Evolutionary conservation across 2,797 vertebrate species (phyloP).

Genomic region (Sphenodon punctatus): DNA sequence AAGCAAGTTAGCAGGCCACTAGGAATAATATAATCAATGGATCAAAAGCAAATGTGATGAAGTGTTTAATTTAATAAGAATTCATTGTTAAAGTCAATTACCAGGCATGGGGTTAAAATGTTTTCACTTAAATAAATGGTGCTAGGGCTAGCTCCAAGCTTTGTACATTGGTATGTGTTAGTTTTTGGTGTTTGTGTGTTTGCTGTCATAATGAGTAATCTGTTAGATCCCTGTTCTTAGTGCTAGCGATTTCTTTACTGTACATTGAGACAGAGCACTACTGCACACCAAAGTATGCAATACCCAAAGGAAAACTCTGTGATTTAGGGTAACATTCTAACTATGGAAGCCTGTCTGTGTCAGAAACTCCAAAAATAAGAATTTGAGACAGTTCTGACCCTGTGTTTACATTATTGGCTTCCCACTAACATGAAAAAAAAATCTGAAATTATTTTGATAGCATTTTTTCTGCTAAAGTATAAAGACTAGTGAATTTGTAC

Average conservation of each 20-base stretch:
- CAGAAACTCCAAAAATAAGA: slow-evolving; percentile 68
- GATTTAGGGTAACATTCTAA: slow-evolving; percentile 53
- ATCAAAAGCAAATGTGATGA: slow-evolving; percentile 59
- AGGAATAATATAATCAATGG: slow-evolving; percentile 59
- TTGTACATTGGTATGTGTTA: slow-evolving; percentile 72
- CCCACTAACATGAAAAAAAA: slow-evolving; percentile 65
- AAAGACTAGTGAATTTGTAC: slow-evolving; percentile 72
- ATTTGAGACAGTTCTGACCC: slow-evolving; percentile 75
- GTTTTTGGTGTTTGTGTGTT: slow-evolving; percentile 73
- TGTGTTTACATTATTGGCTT: slow-evolving; percentile 80
- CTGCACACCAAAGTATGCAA: slow-evolving; percentile 83
- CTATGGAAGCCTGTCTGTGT: slow-evolving; percentile 73
- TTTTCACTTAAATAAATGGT: slow-evolving; percentile 67
- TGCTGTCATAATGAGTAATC: slow-evolving; percentile 67
- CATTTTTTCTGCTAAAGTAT: slow-evolving; percentile 67
- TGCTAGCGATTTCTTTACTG: slow-evolving; percentile 71
- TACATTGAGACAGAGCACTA: slow-evolving; percentile 79
- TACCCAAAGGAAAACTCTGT: slow-evolving; percentile 76
- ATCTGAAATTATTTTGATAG: slow-evolving; percentile 61
- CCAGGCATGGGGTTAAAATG: slow-evolving; percentile 65
- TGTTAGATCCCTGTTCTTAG: slow-evolving; percentile 70
- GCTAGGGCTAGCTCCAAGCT: slow-evolving; percentile 70
- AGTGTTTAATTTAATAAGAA: slow-evolving; percentile 62
- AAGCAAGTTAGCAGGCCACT: slow-evolving; percentile 54
- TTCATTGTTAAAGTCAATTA: slow-evolving; percentile 62